Percentiles rank a stretch among this genome's conserved stretches.
These are phyloP conservation scores for Watsonalla cultraria DNA, from an alignment of 2,888 invertebrate species.

Conservation along the genomic window DNA sequence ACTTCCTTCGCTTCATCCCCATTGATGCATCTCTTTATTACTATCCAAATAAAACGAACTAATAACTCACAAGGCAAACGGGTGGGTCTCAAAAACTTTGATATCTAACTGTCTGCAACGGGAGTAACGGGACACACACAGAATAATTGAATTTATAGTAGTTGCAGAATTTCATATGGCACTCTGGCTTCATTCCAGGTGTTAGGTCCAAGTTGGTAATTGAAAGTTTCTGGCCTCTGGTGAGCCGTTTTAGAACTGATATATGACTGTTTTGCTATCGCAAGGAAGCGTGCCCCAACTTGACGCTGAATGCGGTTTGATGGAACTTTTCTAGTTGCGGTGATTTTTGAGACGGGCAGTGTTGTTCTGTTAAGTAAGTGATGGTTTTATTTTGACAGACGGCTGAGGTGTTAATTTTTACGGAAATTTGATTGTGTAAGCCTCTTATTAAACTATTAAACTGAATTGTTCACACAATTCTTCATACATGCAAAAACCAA, in stretches of 20 bases:
- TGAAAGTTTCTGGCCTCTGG: constrained; percentile 42
- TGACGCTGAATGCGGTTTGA: too few relatives aligned
- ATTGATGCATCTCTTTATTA: too few relatives aligned
- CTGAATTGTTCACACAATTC: too few relatives aligned
- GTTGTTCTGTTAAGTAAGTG: constrained; percentile 7
- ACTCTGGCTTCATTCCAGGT: constrained; percentile 49
- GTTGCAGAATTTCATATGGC: constrained; percentile 38
- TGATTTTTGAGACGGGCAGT: too few relatives aligned
- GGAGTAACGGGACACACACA: constrained; percentile 39
- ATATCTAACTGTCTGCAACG: constrained; percentile 35
- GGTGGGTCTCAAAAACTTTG: constrained; percentile 28
- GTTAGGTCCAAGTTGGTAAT: constrained; percentile 45
- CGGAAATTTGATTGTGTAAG: too few relatives aligned
- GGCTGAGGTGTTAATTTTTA: too few relatives aligned
- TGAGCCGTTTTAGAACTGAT: constrained; percentile 35
- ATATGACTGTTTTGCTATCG: constrained; percentile 26
- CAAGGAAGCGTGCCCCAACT: too few relatives aligned
- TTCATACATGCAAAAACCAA: too few relatives aligned
- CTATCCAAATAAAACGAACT: background rate
- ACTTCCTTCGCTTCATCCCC: too few relatives aligned
- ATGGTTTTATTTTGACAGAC: too few relatives aligned
- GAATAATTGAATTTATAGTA: constrained; percentile 59
- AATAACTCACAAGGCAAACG: constrained; percentile 4
- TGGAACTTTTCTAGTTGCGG: too few relatives aligned
- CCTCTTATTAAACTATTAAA: too few relatives aligned